These are phyloP conservation scores for Gymnosoma rotundatum DNA, from an alignment of 2,888 invertebrate species.

Conservation along the genomic window DNA sequence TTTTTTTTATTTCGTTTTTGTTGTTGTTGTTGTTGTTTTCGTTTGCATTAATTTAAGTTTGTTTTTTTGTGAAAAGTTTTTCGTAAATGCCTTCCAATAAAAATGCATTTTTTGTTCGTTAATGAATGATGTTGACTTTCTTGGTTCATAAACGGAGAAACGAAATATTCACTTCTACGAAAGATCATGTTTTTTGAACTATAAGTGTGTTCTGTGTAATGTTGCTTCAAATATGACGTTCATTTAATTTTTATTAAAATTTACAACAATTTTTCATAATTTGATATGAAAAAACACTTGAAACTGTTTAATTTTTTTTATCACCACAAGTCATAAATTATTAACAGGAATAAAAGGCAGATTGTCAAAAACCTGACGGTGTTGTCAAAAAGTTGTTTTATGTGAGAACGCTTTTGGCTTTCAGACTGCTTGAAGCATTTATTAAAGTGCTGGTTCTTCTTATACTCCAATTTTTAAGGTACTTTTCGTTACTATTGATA, in stretches of 20 bases:
- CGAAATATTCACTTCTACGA: constrained; percentile 11
- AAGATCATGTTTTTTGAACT: constrained; percentile 47
- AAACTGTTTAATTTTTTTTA: background rate
- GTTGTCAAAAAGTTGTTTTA: background rate
- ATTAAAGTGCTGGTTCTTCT: too few species aligned
- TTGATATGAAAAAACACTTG: background rate
- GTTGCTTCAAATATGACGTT: constrained; percentile 57
- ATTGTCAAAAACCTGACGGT: background rate
- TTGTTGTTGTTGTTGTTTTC: constrained; percentile 27
- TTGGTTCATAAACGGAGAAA: background rate
- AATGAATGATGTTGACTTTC: constrained; percentile 43
- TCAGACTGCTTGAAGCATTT: too few species aligned
- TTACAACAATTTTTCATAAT: constrained; percentile 39
- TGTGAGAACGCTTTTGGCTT: too few species aligned
- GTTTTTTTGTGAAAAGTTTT: constrained; percentile 38
- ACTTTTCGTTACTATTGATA: too few species aligned
- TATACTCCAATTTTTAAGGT: too few species aligned
- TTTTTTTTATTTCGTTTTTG: background rate
- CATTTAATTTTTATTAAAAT: constrained; percentile 14
- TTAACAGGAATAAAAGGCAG: background rate
- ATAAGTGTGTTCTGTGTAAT: constrained; percentile 43
- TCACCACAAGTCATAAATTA: background rate
- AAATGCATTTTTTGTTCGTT: constrained; percentile 32
- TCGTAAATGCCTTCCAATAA: constrained; percentile 44
- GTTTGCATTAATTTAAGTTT: constrained; percentile 65